Evolutionary conservation across 35 echinoderm and acorn worm genomes (phyloP).

Genomic region (Ophiothrix spiculata): DNA sequence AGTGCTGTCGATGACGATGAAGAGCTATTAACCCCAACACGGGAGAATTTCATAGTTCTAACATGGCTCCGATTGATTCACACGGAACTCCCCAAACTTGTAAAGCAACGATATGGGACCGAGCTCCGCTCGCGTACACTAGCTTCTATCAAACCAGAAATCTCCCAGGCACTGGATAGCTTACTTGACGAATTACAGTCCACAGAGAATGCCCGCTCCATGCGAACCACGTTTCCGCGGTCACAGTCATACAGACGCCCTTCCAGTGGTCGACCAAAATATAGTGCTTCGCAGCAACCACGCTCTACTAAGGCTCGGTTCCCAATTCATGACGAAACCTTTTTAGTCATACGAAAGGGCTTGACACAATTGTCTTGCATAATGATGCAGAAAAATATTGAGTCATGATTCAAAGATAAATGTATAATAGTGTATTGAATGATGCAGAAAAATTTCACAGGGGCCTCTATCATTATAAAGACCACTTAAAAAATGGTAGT

Average conservation of each 20-base stretch:
- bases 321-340: too few species aligned
- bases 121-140: slow-evolving; percentile 44
- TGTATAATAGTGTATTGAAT: too few species aligned
- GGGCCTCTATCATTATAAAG: too few species aligned
- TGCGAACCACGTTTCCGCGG: slow-evolving; percentile 5
- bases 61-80: slow-evolving; percentile 63
- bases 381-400: too few species aligned
- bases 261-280: too few species aligned
- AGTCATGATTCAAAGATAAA: too few species aligned
- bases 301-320: too few species aligned
- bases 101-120: slow-evolving; percentile 67
- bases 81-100: slow-evolving; percentile 27
- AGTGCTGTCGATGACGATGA: slow-evolving; percentile 43
- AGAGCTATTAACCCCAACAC: slow-evolving; percentile 54
- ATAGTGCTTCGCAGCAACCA: too few species aligned
- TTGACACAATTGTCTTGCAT: too few species aligned
- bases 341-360: too few species aligned
- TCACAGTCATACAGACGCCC: background rate
- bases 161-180: slow-evolving; percentile 40
- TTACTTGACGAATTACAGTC: slow-evolving; percentile 32
- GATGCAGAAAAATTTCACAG: too few species aligned
- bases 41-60: slow-evolving; percentile 78
- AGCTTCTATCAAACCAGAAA: slow-evolving; percentile 51
- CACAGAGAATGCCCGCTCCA: slow-evolving; percentile 13
- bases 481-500: too few species aligned